A percentile compares a stretch with the other conserved stretches of the same genome.
Evolutionary conservation across 2,888 invertebrate genomes (phyloP).

Genomic region (Nomada ruficornis): DNA sequence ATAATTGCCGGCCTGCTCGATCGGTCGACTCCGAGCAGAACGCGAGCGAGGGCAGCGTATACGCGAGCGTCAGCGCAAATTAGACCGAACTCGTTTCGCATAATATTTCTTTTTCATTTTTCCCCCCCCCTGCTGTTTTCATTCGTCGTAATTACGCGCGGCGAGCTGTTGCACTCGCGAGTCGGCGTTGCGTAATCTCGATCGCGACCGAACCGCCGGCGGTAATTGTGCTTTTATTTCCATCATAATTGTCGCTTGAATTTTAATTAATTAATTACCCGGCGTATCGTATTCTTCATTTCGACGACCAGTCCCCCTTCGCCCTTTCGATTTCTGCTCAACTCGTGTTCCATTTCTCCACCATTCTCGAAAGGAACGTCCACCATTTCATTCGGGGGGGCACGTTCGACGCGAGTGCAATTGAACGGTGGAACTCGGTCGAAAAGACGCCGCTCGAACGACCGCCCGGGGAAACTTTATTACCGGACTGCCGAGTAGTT

Average conservation of each 20-base stretch:
- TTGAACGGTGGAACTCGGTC: background rate
- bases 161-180: slow-evolving; percentile 6
- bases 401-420: background rate
- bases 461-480: slow-evolving; percentile 79
- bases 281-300: no score
- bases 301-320: background rate
- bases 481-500: slow-evolving; percentile 79
- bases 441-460: slow-evolving; percentile 10
- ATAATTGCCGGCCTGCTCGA: slow-evolving; percentile 65
- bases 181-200: slow-evolving; percentile 39
- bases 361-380: background rate
- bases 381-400: background rate
- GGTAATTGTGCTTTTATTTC: slow-evolving; percentile 38
- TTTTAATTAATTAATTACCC: slow-evolving; percentile 50
- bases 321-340: background rate
- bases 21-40: slow-evolving; percentile 56
- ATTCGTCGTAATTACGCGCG: slow-evolving; percentile 45
- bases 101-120: slow-evolving; percentile 53
- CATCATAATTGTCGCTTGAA: slow-evolving; percentile 47
- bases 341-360: no score
- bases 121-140: slow-evolving; percentile 2
- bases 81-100: slow-evolving; percentile 63
- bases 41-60: slow-evolving; percentile 3
- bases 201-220: slow-evolving; percentile 5
- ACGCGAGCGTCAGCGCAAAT: slow-evolving; percentile 46